Base-by-base conservation (phyloP, 2,113 vertebrate species). In the Tragelaphus buxtoni region DNA sequence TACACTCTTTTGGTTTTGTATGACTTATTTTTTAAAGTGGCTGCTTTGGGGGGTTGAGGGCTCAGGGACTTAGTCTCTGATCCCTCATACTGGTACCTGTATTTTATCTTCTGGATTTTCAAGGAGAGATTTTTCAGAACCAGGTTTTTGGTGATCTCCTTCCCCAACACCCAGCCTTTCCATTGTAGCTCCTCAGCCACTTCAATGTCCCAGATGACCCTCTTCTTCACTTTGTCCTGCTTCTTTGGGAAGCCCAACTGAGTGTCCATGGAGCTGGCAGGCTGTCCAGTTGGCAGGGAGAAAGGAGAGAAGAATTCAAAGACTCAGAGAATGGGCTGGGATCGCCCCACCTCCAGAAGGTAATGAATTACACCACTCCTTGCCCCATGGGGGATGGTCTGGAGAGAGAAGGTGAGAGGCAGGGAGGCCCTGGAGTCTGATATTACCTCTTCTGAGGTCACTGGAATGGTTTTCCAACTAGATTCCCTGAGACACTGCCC, bases 101-200 rank as follows among this genome's bases (percentile, higher is more conserved):
- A 99, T 39, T 97, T 99, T 53, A 99, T 98, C 98, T 99, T 99
- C 98, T 99, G 99, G 42, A 98, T 99, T 98, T 99, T 99, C 97
- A 98, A 91, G 56, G 98, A 98, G 9, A 99, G 95, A 22, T 99
- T 99, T 98, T 99, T 99, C 97, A 99, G 98, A 53, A 97, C 94
- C 90, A 99, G 96, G 22, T 97, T 98, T 97, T 99, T 99, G 22
- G 99, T 99, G 97, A 97, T 98, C 97, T 99, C 99, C 94, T 97
- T 98, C 32, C 98, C 99, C 7, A 98, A 95, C 26, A 99, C 98
- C 99, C 99, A 99, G 98, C 98, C 98, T 91, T 97, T 98, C 99
- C 99, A 99, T 1, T 98, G 96, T 90, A 99, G 98, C 74, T 98
- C 98, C 96, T 98, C 85, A 1, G 94, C 95, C 5, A 99, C 99